Conservation (phyloP, 2,888 invertebrate species). For the Meteorus cinctellus region DNA sequence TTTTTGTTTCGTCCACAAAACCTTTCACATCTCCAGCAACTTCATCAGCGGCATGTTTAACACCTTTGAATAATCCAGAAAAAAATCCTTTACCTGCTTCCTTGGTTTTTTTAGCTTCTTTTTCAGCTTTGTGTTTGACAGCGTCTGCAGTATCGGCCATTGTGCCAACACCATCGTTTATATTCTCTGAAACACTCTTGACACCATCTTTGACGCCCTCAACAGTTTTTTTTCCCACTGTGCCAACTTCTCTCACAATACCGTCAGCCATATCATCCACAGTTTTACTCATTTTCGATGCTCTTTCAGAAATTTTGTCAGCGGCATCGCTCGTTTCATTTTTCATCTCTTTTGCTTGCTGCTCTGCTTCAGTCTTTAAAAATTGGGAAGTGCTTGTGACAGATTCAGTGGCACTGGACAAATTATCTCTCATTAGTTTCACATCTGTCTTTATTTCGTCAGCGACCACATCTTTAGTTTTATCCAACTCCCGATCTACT, state of each 20-base stretch:
- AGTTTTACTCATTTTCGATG: constrained; percentile 39
- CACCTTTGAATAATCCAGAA: constrained; percentile 54
- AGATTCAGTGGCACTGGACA: constrained; percentile 46
- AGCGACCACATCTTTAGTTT: constrained; percentile 36
- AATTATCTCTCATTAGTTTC: constrained; percentile 47
- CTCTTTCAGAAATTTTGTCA: constrained; percentile 55
- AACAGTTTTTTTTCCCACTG: constrained; percentile 42
- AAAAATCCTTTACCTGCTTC: constrained; percentile 52
- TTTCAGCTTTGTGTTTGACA: constrained; percentile 48
- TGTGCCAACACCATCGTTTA: constrained; percentile 47
- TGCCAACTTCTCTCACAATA: constrained; percentile 38
- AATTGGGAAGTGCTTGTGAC: constrained; percentile 48
- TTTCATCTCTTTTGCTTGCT: constrained; percentile 58
- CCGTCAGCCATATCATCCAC: constrained; percentile 45
- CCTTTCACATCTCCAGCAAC: constrained; percentile 56
- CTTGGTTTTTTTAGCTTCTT: constrained; percentile 50
- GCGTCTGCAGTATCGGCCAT: constrained; percentile 48
- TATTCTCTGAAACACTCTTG: constrained; percentile 47
- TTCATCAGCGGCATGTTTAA: constrained; percentile 52
- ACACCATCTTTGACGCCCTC: constrained; percentile 45
- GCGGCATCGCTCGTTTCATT: constrained; percentile 55
- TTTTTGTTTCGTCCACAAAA: constrained; percentile 56
- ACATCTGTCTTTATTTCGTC: constrained; percentile 44
- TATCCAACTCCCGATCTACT: constrained; percentile 51
- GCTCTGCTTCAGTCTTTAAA: constrained; percentile 46